Evolutionary conservation across 2,797 vertebrate species (phyloP), one percentile per base, ranked within the genome.

Genomic region (Gymnoscopelus microlampas): DNA sequence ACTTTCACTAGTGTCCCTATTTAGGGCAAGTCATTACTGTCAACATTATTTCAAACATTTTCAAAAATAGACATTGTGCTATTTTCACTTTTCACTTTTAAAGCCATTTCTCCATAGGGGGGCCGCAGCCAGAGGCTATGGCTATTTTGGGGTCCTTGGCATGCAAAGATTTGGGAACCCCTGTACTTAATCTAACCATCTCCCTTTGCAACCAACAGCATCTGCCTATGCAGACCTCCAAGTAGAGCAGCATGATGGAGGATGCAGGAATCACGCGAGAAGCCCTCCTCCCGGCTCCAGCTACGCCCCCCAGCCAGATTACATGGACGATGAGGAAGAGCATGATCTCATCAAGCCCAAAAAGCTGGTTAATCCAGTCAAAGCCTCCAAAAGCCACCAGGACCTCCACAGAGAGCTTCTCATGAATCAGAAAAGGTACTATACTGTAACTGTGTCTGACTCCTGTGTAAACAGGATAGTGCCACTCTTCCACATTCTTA

Each of bases 281-380:
- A 90, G 79, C 53, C 65, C 7, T 81, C 92, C 84, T 60, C 93
- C 74, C 15, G 87, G 51, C 90, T 92, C 84, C 86, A 32, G 76
- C 82, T 90, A 94, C 35, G 90, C 94, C 88, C 91, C 95, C 53
- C 93, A 92, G 68, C 95, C 95, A 0, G 96, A 97, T 86, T 95
- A 97, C 82, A 84, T 89, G 76, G 94, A 96, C 4, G 80, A n/a
- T 2, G 72, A 84, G 14, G 90, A 90, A 71, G 95, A 95, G 9
- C 86, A 95, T 0, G 96, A 98, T 74, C 95, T 98, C 80, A 98
- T 99, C 92, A 97, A 96, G 77, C 98, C 98, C 80, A 98, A 95
- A 91, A 98, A 98, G 76, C 94, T 99, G 60, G 77, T 94, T 79
- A 98, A 98, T 89, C 98, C 98, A 0, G 95, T 99, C 58, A 98